Conservation (phyloP, 2,888 invertebrate species). For the Temnothorax unifasciatus region DNA sequence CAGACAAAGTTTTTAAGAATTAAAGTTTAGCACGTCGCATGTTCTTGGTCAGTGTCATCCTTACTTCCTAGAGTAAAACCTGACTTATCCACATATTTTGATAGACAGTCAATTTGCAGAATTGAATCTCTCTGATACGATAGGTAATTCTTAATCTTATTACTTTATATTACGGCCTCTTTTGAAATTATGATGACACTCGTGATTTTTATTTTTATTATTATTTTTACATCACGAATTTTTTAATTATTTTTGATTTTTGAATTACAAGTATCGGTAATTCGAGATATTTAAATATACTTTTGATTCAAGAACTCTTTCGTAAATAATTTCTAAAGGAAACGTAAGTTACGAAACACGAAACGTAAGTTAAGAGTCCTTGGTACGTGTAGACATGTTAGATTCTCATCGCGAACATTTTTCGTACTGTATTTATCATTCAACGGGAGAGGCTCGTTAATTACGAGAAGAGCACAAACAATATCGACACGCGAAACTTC, state of each 20-base stretch:
- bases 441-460: constrained; percentile 29
- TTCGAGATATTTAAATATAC: not conserved
- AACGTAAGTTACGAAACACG: not conserved
- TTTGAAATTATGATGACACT: constrained; percentile 1
- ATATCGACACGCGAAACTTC: not conserved
- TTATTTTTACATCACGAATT: constrained; percentile 4
- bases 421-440: constrained; percentile 28
- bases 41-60: constrained; percentile 82
- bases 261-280: not conserved
- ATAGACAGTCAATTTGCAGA: constrained; percentile 74
- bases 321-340: not conserved
- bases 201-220: constrained; percentile 2
- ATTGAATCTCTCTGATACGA: constrained; percentile 21
- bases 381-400: constrained; percentile 9
- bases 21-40: constrained; percentile 83
- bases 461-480: constrained; percentile 21
- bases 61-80: constrained; percentile 68
- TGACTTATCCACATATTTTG: constrained; percentile 72
- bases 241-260: constrained; percentile 12
- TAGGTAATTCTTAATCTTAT: not conserved
- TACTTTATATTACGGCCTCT: not conserved
- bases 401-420: constrained; percentile 33
- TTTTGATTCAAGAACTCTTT: constrained; percentile 4
- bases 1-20: constrained; percentile 71
- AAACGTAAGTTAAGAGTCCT: constrained; percentile 12